Evolutionary conservation across 1,140 invertebrate species (phyloP).

Genomic region (Lutraria rhynchaena): DNA sequence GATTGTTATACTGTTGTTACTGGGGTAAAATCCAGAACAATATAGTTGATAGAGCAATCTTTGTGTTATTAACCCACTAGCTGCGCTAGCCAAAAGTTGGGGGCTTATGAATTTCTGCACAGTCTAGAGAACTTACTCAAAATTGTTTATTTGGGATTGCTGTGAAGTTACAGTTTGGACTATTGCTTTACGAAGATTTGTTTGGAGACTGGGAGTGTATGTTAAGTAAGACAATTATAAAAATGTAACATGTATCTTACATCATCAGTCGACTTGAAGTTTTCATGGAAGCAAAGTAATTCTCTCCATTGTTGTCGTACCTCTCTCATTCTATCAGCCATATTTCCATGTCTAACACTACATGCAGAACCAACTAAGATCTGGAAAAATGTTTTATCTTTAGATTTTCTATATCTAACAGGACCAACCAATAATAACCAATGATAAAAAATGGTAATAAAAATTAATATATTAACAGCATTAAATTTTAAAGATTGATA

Average conservation of each 20-base stretch:
- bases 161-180: no score
- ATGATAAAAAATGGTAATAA: no score
- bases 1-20: no score
- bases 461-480: no score
- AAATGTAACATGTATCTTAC: slow-evolving; percentile 6
- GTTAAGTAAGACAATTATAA: background rate
- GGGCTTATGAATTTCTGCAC: background rate
- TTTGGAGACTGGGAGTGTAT: background rate
- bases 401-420: no score
- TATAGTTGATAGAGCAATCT: no score
- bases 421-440: no score
- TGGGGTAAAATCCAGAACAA: no score
- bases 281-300: slow-evolving; percentile 41
- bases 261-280: slow-evolving; percentile 37
- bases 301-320: slow-evolving; percentile 14
- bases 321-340: slow-evolving; percentile 23
- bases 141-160: background rate
- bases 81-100: background rate
- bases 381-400: no score
- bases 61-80: no score
- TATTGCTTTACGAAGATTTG: background rate
- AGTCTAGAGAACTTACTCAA: background rate
- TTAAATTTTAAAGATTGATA: no score
- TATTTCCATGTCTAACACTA: slow-evolving; percentile 5
- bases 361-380: no score